Evolutionary conservation across 2,113 vertebrate genomes (phyloP), one percentile per base, ranked within the genome.

Genomic region (Chroicocephalus ridibundus): DNA sequence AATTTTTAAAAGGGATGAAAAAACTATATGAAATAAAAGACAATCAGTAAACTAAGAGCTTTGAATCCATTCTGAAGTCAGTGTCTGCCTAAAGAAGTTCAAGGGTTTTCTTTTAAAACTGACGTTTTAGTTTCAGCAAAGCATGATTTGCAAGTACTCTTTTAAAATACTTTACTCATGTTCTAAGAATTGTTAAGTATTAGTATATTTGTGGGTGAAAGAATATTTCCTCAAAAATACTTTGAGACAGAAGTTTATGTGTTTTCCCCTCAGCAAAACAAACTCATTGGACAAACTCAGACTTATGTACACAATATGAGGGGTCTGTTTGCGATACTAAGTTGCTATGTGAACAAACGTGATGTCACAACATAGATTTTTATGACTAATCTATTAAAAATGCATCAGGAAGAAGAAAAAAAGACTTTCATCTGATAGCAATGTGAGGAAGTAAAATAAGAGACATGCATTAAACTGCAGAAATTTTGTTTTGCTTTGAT

Each of bases 261-360:
- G 91, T 71, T 88, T 75, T 93, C 76, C 54, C 77, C 77, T 90
- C 96, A 95, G 90, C 65, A 94, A 88, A 95, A 81, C 86, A 97
- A 97, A 97, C 77, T 88, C 85, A 91, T 80, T 96, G 89, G 93
- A 96, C 88, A 95, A 96, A 94, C 75, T 96, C 92, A 78, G 82
- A 82, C 79, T 94, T 78, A 82, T 76, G 91, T 78, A 93, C 94
- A 96, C 92, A 93, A 57, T 65, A 92, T 79, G 68, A 97, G 71
- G 71, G 85, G 94, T 90, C 82, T 96, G 85, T 95, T 97, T 96
- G 88, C 10, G 31, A 89, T 96, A 94, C 71, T 69, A 94, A 97
- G 97, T 96, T 96, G 91, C 90, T 75, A 97, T 88, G 97, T 90
- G 86, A 98, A 98, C 93, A 97, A 97, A 97, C 69, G 90, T 97